Base-by-base conservation (phyloP, 2,888 invertebrate genomes). In the Athalia rosae region DNA sequence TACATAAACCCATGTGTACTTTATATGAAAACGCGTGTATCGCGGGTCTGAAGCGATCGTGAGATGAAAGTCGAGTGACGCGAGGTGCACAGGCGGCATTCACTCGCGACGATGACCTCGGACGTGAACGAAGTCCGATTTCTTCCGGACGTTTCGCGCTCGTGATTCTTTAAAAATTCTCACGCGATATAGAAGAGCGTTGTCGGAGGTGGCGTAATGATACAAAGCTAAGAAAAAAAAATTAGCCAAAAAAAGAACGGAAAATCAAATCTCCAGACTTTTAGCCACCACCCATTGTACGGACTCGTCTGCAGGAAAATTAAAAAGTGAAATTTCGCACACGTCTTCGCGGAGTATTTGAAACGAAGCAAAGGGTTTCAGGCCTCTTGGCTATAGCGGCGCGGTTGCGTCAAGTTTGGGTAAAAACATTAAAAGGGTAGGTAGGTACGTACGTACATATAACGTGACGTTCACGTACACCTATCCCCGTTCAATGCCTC, bases 41-140 rank as follows among this genome's bases (percentile, higher is more conserved):
- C 4, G 13, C 15, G 50, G 45, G 58, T 58, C 43, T 11, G 45
- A 41, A 69, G 69, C 53, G 53, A 7, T 58, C 71, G 71, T 58
- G 71, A 71, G 71, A 71, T 71, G 71, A 71, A 71, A 71, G 71
- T 71, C 71, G 71, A 71, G 45, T 56, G 45, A 71, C 71, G 58
- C 15, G 50, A 13, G 48, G 56, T 56, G 13, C 45, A 28, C 1
- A 28, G 47, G 66, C 71, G 47, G 66, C 71, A 13, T 71, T 71
- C 41, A 43, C 58, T 58, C 50, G 28, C 28, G 43, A 15, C 41
- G 56, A 71, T 71, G 71, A 58, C 56, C 71, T 56, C 71, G 71
- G 28, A 28, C 28, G 28, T 2, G 58, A 43, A 71, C 58, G 71
- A 45, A 28, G 28, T 28, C 56, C 45, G 45, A 43, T 71, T 45